These are phyloP conservation scores for Peromyscus melanophrys DNA, from an alignment of 2,797 vertebrate species.

Conservation along the genomic window DNA sequence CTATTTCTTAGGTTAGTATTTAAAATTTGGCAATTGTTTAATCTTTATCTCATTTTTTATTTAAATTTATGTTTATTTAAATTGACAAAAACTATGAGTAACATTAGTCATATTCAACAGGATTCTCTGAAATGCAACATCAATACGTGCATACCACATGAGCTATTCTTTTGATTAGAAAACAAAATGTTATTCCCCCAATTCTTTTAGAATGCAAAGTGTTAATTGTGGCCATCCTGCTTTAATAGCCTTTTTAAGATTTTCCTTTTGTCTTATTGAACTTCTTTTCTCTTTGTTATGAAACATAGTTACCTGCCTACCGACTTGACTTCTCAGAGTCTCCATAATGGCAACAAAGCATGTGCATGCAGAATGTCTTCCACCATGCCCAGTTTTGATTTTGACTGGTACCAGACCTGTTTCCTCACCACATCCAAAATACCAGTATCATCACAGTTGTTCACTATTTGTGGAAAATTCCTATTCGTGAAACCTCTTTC, in stretches of 20 bases:
- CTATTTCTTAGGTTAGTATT: not conserved
- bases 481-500: not conserved
- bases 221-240: not conserved
- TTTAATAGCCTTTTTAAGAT: not conserved
- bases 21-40: not conserved
- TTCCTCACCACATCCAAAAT: not conserved
- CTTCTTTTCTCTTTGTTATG: not conserved
- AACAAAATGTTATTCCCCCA: not conserved
- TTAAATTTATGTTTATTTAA: not conserved
- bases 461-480: not conserved
- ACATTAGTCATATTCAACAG: not conserved
- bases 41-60: not conserved
- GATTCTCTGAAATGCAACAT: not conserved
- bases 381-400: accelerated
- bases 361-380: not conserved
- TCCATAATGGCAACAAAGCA: accelerated
- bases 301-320: not conserved
- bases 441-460: not conserved
- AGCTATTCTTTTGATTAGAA: not conserved
- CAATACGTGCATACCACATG: not conserved
- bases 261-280: not conserved
- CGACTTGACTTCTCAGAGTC: not conserved
- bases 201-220: not conserved
- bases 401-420: not conserved
- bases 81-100: not conserved